phyloP scores from a whole-genome alignment of 2,888 invertebrate species.

The Sympetrum striolatum region DNA sequence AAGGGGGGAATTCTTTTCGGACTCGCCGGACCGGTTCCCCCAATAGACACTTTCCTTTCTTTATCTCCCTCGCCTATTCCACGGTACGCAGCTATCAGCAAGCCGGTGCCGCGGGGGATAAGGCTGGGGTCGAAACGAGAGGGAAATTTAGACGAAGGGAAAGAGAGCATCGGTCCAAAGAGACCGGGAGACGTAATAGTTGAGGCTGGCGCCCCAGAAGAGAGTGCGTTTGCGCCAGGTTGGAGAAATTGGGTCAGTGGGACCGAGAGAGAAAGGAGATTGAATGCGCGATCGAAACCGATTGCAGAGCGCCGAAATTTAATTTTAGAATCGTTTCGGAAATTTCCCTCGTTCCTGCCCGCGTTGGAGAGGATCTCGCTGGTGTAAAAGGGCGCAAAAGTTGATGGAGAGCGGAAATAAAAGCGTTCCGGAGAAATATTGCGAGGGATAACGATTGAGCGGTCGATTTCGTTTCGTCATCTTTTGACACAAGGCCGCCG shows the following conservation, averaged over 20 bases:
- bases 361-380: no score
- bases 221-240: background rate
- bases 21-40: slow-evolving; percentile 9
- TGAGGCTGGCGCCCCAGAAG: no score
- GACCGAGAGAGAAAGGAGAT: background rate
- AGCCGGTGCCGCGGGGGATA: no score
- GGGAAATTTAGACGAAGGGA: background rate
- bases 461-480: no score
- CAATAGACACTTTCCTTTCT: background rate
- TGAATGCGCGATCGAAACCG: background rate
- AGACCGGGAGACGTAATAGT: background rate
- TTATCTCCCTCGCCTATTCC: background rate
- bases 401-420: background rate
- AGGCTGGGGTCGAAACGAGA: background rate
- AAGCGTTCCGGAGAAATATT: background rate
- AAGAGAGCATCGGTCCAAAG: background rate
- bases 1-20: background rate
- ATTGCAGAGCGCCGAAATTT: no score
- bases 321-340: no score
- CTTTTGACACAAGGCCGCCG: background rate
- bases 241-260: background rate
- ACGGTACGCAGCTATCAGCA: background rate
- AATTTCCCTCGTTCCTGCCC: no score
- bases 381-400: background rate
- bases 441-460: no score